Base-by-base conservation (phyloP, 1,140 invertebrate species). In the Bombus haemorrhoidalis region DNA sequence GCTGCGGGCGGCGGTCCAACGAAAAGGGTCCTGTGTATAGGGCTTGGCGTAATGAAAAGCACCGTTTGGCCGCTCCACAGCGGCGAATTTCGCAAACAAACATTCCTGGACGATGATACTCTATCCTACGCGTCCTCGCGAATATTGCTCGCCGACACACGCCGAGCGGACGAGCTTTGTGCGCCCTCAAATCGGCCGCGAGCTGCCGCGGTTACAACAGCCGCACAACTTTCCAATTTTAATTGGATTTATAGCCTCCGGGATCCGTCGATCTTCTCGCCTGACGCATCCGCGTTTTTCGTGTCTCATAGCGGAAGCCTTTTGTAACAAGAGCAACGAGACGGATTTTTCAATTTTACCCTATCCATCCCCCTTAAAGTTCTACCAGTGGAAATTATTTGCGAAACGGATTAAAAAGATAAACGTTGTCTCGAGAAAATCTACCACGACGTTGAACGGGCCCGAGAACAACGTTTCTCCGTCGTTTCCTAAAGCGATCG, bases 11-110 rank as follows among this genome's bases (percentile, higher is more conserved):
- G 18, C 47, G 18, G 18, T 22, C 18, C 47, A 53, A 53, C 47
- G 47, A 22, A 53, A 22, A 53, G 47, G 47, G 18, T 3, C 9
- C n/a, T 8, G 1, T 34, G 73, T n/a, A 25, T 28, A 76, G 34
- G 32, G 57, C 81, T 64, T 9, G 53, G 68, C n/a, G 64, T 88
- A 78, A 87, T 85, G 76, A 81, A 81, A 87, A 85, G 59, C 87
- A 28, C 15, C 86, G 87, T 87, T 84, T 81, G 72, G 12, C 66
- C 43, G 37, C 39, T 57, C 41, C 39, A 37, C 41, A 47, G 47
- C 43, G 62, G 68, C 39, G 74, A 43, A 76, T 43, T 62, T 87
- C 76, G 86, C 77, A 81, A 88, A 79, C 85, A 68, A 87, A 75
- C 71, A 75, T 82, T 82, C 57, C 34, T 62, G 22, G 74, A 62